Conservation (phyloP, 2,797 vertebrate genomes). For the Pogonophryne albipinna region DNA sequence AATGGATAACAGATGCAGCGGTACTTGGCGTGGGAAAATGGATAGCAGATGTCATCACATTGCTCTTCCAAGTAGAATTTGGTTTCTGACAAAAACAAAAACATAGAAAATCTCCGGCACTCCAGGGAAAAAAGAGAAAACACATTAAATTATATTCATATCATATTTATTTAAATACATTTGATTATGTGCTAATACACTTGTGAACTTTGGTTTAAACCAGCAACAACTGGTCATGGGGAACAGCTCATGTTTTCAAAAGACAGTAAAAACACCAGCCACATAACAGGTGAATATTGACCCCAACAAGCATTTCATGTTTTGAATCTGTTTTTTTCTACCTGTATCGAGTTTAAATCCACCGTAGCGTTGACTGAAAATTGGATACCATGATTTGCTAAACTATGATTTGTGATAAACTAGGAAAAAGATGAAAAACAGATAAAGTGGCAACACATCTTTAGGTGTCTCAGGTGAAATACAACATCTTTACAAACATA, state of each 20-base stretch:
- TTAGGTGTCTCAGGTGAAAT: neutral
- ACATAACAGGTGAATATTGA: conserved; percentile 8
- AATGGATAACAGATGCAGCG: conserved; percentile 33
- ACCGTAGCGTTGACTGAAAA: neutral
- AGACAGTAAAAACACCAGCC: neutral
- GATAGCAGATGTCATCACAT: conserved; percentile 4
- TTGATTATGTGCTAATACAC: neutral
- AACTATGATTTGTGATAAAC: neutral
- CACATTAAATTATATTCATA: neutral
- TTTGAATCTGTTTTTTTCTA: conserved; percentile 5
- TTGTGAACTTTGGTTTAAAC: neutral
- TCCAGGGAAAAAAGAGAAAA: neutral
- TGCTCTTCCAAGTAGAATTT: conserved; percentile 16
- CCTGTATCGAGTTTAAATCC: neutral
- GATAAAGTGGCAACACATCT: neutral
- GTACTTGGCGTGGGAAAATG: conserved; percentile 6
- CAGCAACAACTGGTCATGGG: neutral
- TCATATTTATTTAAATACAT: neutral
- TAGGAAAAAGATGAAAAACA: neutral
- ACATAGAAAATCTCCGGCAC: neutral
- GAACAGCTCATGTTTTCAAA: neutral
- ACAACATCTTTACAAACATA: neutral
- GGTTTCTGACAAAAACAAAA: conserved; percentile 1
- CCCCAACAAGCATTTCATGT: conserved; percentile 4
- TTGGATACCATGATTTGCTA: neutral